These are phyloP conservation scores for Meteorus sp. DNA, from an alignment of 1,140 invertebrate species.

Conservation along the genomic window DNA sequence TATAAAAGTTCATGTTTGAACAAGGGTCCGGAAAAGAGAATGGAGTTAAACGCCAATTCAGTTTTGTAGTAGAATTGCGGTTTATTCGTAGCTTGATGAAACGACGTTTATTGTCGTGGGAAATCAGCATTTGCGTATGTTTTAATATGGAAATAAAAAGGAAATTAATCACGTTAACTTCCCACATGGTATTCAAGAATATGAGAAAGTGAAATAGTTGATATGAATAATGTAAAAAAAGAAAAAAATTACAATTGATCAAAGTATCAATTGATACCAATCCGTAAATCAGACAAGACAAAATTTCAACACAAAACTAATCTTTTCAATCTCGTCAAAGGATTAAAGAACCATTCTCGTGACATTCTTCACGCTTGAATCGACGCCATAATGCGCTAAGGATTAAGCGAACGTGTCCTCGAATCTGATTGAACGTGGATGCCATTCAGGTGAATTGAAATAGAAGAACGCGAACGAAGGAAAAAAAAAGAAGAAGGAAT, in stretches of 20 bases:
- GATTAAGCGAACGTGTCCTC: constrained; percentile 12
- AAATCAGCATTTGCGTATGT: constrained; percentile 15
- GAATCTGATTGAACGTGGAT: constrained; percentile 19
- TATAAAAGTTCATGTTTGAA: too few relatives aligned
- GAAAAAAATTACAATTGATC: too few relatives aligned
- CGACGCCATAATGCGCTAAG: constrained; percentile 18
- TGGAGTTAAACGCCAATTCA: background rate
- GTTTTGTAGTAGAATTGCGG: background rate
- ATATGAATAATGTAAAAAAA: too few relatives aligned
- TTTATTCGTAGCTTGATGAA: constrained; percentile 1
- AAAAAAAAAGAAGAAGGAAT: background rate
- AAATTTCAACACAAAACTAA: constrained; percentile 16
- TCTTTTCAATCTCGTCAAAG: constrained; percentile 15
- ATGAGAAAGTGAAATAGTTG: too few relatives aligned
- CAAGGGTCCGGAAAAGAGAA: background rate
- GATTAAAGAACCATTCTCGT: constrained; percentile 9
- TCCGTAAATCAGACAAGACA: too few relatives aligned
- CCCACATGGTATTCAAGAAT: too few relatives aligned
- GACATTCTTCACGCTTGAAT: constrained; percentile 16
- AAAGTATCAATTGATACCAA: too few relatives aligned
- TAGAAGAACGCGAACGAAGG: too few relatives aligned
- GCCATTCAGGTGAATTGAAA: background rate
- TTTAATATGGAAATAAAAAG: too few relatives aligned
- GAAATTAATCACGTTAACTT: too few relatives aligned
- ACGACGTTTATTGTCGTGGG: constrained; percentile 16